Conservation (phyloP, 2,113 vertebrate species). For the Phalacrocorax pelagicus region DNA sequence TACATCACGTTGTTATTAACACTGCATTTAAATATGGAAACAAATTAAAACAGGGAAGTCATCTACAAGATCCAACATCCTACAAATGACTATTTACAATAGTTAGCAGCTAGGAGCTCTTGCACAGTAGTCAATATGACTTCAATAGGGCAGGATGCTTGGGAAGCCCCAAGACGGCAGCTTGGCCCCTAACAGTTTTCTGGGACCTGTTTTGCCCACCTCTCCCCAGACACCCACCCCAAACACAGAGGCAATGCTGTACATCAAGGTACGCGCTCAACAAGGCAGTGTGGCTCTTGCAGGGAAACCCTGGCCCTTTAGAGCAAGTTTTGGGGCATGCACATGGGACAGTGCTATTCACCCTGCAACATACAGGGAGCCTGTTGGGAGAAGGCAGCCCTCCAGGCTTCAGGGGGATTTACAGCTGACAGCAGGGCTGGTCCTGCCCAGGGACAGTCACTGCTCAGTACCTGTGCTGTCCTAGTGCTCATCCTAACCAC, state of each 20-base stretch:
- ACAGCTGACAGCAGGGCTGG: background rate
- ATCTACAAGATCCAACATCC: background rate
- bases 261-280: rapidly evolving
- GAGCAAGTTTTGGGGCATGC: background rate
- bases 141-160: conserved; percentile 37
- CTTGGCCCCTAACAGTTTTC: background rate
- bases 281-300: background rate
- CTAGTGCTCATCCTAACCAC: background rate
- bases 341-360: rapidly evolving
- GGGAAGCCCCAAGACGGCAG: conserved; percentile 56
- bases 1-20: conserved; percentile 40
- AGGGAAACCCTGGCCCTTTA: background rate
- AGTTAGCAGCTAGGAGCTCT: conserved; percentile 52
- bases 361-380: background rate
- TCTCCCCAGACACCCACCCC: background rate
- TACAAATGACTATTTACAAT: conserved; percentile 52
- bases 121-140: conserved; percentile 70
- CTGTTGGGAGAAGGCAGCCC: background rate
- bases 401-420: background rate
- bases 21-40: conserved; percentile 52
- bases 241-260: background rate
- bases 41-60: conserved; percentile 3
- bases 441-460: background rate
- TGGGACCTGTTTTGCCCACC: background rate
- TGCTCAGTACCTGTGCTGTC: background rate